Conservation (phyloP, 2,113 vertebrate species). For the Cynocephalus volans region DNA sequence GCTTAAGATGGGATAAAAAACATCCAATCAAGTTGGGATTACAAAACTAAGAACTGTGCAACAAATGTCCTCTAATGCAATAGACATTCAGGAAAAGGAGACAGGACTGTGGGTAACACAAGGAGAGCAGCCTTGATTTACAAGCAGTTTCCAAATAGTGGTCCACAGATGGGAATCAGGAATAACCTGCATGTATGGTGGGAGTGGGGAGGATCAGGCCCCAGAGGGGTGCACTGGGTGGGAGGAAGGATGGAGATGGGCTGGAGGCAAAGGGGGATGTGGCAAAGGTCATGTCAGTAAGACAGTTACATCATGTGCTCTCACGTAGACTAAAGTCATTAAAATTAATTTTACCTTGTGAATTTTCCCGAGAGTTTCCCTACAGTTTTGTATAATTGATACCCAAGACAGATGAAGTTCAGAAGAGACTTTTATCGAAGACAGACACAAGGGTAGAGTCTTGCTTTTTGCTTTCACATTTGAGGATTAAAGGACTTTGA, state of each 20-base stretch:
- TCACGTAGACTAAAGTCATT: neutral
- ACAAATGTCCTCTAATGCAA: neutral
- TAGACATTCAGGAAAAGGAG: neutral
- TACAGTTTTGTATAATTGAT: conserved; percentile 41
- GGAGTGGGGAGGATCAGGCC: neutral
- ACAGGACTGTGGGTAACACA: neutral
- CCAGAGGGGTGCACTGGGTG: too few relatives aligned
- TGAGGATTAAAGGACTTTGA: conserved; percentile 50
- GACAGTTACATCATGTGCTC: neutral
- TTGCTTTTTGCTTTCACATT: conserved; percentile 44
- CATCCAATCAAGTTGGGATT: neutral
- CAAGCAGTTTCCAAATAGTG: neutral
- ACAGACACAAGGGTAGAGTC: conserved; percentile 2
- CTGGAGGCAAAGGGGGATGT: neutral
- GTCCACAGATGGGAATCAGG: neutral
- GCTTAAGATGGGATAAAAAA: neutral
- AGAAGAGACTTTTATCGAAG: conserved; percentile 31
- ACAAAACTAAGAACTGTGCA: neutral
- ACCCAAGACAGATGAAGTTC: neutral
- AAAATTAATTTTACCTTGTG: conserved; percentile 31
- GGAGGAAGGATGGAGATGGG: neutral
- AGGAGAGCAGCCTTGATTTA: neutral
- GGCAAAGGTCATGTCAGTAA: neutral
- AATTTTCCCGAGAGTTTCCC: conserved; percentile 44
- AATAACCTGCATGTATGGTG: neutral